These are phyloP conservation scores for Nannoperca australis DNA, from an alignment of 2,797 vertebrate genomes.

Conservation along the genomic window DNA sequence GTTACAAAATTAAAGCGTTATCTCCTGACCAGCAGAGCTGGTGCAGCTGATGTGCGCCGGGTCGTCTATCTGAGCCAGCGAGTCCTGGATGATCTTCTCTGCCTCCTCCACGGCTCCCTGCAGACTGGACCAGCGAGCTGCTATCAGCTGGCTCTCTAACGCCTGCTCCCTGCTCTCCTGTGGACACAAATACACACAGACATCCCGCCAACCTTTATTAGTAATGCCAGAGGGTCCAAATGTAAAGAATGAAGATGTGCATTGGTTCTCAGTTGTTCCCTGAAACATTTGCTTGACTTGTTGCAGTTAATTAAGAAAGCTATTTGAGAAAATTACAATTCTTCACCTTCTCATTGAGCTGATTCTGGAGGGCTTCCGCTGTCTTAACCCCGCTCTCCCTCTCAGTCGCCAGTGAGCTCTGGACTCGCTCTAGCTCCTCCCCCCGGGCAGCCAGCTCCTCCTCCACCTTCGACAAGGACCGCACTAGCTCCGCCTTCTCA, in stretches of 20 bases:
- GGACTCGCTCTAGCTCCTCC: conserved; percentile 84
- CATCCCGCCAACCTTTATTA: neutral
- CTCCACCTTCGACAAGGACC: conserved; percentile 77
- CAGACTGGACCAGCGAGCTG: conserved; percentile 86
- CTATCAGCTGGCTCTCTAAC: conserved; percentile 79
- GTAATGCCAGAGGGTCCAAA: neutral
- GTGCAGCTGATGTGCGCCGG: conserved; percentile 91
- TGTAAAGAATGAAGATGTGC: neutral
- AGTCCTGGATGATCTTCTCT: conserved; percentile 88
- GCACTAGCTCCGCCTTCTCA: conserved; percentile 83
- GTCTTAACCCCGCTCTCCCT: conserved; percentile 80
- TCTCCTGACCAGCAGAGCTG: conserved; percentile 88
- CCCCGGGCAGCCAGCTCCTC: conserved; percentile 76
- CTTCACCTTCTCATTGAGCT: conserved; percentile 88
- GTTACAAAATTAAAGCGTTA: neutral
- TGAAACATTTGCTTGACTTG: neutral
- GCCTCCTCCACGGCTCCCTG: conserved; percentile 85
- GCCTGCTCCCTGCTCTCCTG: conserved; percentile 86
- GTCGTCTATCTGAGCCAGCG: conserved; percentile 89
- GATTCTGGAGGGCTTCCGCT: conserved; percentile 80
- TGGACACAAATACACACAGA: neutral
- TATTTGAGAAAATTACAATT: neutral
- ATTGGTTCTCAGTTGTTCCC: neutral
- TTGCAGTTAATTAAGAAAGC: conserved; percentile 1
- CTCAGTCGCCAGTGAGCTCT: conserved; percentile 76